Evolutionary conservation across 2,888 invertebrate species (phyloP).

Genomic region (Sylvicola fuscatus): DNA sequence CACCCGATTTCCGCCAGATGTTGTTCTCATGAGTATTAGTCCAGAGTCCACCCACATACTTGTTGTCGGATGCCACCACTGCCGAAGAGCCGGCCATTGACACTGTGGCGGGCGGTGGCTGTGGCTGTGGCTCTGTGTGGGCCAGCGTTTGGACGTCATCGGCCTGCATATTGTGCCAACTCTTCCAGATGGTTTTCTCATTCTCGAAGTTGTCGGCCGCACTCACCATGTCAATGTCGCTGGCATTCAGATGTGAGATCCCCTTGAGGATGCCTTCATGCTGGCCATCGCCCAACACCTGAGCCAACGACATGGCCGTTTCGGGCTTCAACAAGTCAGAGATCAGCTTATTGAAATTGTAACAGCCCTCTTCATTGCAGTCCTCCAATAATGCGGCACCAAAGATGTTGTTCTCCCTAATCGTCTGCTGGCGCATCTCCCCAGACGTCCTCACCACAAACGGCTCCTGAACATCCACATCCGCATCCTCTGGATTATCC

Average conservation of each 20-base stretch:
- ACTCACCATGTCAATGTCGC: neutral
- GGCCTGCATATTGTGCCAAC: slow-evolving; percentile 11
- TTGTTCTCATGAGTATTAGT: too few relatives aligned
- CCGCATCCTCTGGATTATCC: slow-evolving; percentile 5
- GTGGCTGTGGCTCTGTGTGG: neutral
- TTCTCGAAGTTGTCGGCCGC: neutral
- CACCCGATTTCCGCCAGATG: too few relatives aligned
- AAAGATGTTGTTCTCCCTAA: too few relatives aligned
- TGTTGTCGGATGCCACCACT: too few relatives aligned
- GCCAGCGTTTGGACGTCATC: slow-evolving; percentile 1
- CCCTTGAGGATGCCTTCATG: slow-evolving; percentile 5
- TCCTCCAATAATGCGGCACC: slow-evolving; percentile 8
- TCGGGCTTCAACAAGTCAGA: slow-evolving; percentile 16
- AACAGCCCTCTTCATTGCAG: slow-evolving; percentile 6
- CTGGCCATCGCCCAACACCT: slow-evolving; percentile 8
- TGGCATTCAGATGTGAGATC: slow-evolving; percentile 1
- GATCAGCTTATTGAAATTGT: slow-evolving; percentile 16
- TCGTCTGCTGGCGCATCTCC: slow-evolving; percentile 2
- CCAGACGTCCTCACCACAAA: slow-evolving; percentile 2
- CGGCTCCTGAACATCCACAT: slow-evolving; percentile 8
- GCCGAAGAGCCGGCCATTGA: too few relatives aligned
- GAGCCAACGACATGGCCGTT: slow-evolving; percentile 12
- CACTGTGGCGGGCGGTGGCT: neutral
- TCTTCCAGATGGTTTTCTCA: slow-evolving; percentile 1
- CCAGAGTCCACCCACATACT: too few relatives aligned